Conservation (phyloP, 1,140 invertebrate genomes). For the Uloborus diversus region DNA sequence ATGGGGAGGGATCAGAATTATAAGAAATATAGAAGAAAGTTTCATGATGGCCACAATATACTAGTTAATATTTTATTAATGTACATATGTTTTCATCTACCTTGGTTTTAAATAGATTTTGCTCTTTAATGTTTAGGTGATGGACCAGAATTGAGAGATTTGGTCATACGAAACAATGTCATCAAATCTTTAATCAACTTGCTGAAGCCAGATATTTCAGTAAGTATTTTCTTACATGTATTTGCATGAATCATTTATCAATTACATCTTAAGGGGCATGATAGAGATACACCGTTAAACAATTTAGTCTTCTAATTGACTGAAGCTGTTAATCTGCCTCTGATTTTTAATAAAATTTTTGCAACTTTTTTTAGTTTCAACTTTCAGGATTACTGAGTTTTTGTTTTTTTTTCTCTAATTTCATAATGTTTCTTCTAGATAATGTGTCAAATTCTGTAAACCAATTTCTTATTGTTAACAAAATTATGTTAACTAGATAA, state of each 20-base stretch:
- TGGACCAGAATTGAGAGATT: slow-evolving; percentile 78
- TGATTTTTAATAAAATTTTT: slow-evolving; percentile 59
- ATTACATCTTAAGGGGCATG: slow-evolving; percentile 80
- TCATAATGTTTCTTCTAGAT: too few species aligned
- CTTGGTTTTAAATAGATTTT: too few species aligned
- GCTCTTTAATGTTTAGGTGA: slow-evolving; percentile 65
- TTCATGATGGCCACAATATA: too few species aligned
- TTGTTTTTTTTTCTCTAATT: slow-evolving; percentile 57
- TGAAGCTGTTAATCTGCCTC: slow-evolving; percentile 63
- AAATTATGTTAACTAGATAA: too few species aligned
- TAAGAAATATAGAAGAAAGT: too few species aligned
- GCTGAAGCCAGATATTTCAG: slow-evolving; percentile 60
- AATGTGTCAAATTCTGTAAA: too few species aligned
- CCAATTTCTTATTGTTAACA: too few species aligned
- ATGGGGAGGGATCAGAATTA: too few species aligned
- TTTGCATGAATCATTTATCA: too few species aligned
- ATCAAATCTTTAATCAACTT: slow-evolving; percentile 64
- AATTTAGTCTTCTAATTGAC: slow-evolving; percentile 64
- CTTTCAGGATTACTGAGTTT: neutral
- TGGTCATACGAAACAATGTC: slow-evolving; percentile 69
- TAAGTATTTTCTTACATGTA: slow-evolving; percentile 61
- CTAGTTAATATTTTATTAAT: too few species aligned
- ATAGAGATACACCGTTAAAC: slow-evolving; percentile 77
- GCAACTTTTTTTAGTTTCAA: neutral
- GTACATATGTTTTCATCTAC: too few species aligned